Percentiles rank a stretch among this genome's conserved stretches.
These are phyloP conservation scores for Synanthedon vespiformis DNA, from an alignment of 2,888 invertebrate species.

Conservation along the genomic window DNA sequence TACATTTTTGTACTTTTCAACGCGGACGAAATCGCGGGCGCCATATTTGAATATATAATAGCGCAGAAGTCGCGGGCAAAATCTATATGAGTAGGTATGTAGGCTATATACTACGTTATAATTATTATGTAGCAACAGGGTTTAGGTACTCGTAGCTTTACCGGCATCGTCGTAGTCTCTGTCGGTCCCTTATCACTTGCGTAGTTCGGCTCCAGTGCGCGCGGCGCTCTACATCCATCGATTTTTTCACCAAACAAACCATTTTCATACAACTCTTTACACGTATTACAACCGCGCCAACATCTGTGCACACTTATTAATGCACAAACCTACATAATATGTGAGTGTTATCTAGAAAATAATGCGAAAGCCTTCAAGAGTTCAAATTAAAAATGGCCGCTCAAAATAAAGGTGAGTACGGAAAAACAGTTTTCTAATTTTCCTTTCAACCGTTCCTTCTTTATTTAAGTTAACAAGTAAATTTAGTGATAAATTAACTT, in stretches of 20 bases:
- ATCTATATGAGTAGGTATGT: no score
- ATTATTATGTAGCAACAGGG: constrained; percentile 1
- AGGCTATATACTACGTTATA: no score
- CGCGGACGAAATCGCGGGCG: no score
- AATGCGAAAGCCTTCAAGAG: constrained; percentile 37
- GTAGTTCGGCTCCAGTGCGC: constrained; percentile 44
- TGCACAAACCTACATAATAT: constrained; percentile 19
- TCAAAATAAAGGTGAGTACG: constrained; percentile 54
- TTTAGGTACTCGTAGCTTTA: constrained; percentile 3
- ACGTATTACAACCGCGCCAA: constrained; percentile 33
- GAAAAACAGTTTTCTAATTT: no score
- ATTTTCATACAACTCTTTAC: constrained; percentile 49
- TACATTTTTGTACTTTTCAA: no score
- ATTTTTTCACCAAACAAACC: constrained; percentile 60
- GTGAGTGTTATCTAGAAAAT: constrained; percentile 39
- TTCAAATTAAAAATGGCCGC: constrained; percentile 47
- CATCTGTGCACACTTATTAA: background rate
- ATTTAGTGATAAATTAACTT: constrained; percentile 11
- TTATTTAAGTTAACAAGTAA: no score
- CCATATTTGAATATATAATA: no score
- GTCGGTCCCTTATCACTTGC: constrained; percentile 39
- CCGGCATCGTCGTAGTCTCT: background rate
- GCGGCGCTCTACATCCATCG: constrained; percentile 45
- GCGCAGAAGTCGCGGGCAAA: no score
- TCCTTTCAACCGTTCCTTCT: no score